Base-by-base conservation (phyloP, 2,113 vertebrate species). In the Leiothrix lutea region DNA sequence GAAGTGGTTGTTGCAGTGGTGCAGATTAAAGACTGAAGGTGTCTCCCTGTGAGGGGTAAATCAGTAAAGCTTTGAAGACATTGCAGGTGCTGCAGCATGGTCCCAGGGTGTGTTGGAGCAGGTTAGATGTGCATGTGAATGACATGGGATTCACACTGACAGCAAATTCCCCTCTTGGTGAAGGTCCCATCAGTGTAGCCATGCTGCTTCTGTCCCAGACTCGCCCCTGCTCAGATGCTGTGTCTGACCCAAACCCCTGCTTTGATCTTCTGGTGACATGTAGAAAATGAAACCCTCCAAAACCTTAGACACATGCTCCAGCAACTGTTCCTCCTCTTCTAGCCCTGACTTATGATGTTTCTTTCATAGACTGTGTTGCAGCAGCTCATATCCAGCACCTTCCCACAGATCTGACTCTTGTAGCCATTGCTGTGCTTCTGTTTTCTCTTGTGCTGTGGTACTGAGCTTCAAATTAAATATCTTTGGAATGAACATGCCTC, bases 211-310 rank as follows among this genome's bases (percentile, higher is more conserved):
- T 75, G 31, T 48, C 56, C 40, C 38, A 33, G 24, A 36, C n/a
- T 64, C 0, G 0, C 26, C 3, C 14, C 36, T 62, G 21, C n/a
- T 44, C 24, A 4, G 26, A 11, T 24, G n/a, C 26, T 22, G 14
- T 24, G 26, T 44, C 48, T 35, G 40, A 45, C 22, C 10, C 24
- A 72, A 45, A 23, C 4, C 19, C 20, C 35, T 85, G 70, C 38
- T 67, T 42, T 29, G 10, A 18, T 2, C 0, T 67, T 67, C 75
- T 40, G 60, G 38, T 40, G 50, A 35, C 38, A n/a, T 42, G 53
- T 7, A 69, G 44, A 9, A 31, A 35, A 73, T 38, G 19, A 70
- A 92, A 50, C 38, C 51, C 42, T 80, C 54, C 50, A 26, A 15
- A 44, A 60, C 35, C 26, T 42, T 38, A 33, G 48, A 42, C 25